These are phyloP conservation scores for Saccostrea glomerata DNA, from an alignment of 1,140 invertebrate species.

Conservation along the genomic window DNA sequence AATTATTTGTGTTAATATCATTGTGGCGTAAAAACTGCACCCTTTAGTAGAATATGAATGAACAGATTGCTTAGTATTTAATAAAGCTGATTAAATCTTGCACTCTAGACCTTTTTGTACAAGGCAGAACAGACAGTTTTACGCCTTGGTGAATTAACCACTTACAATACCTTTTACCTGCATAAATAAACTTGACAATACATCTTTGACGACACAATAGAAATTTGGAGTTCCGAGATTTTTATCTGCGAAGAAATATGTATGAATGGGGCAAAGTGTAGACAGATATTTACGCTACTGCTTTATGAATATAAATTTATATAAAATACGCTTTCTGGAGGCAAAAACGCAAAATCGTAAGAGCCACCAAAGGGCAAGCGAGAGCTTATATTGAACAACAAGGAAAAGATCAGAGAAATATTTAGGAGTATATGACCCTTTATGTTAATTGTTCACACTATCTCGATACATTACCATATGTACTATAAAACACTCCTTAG, in stretches of 20 bases:
- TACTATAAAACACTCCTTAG: no score
- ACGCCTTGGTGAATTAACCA: conserved; percentile 19
- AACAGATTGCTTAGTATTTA: neutral
- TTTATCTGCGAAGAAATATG: neutral
- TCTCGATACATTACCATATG: neutral
- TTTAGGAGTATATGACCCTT: conserved; percentile 7
- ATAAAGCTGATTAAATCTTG: conserved; percentile 27
- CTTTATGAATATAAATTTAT: neutral
- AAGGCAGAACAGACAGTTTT: neutral
- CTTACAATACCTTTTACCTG: neutral
- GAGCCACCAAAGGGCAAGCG: neutral
- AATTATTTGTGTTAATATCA: neutral
- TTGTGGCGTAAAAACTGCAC: neutral
- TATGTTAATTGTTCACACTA: conserved; percentile 5
- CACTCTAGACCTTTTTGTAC: neutral
- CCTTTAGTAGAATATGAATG: conserved; percentile 6
- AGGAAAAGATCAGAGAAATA: neutral
- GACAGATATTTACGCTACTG: neutral
- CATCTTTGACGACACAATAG: neutral
- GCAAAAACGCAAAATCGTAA: neutral
- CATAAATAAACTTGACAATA: neutral
- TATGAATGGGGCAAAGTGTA: conserved; percentile 1
- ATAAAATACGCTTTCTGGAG: no score
- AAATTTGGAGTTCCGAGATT: neutral
- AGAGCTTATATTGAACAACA: neutral